Percentiles rank a stretch among this genome's conserved stretches.
Conservation (phyloP, 64 coral and sea anemone genomes). For the Montipora cactus region DNA sequence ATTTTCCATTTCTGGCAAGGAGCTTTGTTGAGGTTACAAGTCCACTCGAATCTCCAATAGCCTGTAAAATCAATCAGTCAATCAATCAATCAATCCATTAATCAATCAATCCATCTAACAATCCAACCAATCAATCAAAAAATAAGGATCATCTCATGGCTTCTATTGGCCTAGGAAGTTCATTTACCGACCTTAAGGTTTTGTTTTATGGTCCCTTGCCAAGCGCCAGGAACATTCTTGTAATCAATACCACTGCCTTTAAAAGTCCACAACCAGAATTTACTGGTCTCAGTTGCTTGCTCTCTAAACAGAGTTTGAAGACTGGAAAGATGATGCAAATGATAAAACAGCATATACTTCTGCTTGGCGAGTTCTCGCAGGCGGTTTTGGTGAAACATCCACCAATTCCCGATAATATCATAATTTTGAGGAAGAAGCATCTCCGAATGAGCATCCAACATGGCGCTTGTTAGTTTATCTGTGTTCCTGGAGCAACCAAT, state of each 20-base stretch:
- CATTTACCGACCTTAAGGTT: slow-evolving; percentile 2
- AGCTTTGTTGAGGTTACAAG: not conserved
- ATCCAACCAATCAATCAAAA: not conserved
- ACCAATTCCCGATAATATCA: slow-evolving; percentile 40
- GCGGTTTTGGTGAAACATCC: not conserved
- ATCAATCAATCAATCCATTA: not conserved
- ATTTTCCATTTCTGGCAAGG: not conserved
- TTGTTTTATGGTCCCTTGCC: not conserved
- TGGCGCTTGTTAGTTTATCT: slow-evolving; percentile 1
- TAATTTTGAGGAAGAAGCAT: slow-evolving; percentile 27
- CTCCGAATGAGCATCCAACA: slow-evolving; percentile 20
- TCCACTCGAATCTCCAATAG: slow-evolving; percentile 32
- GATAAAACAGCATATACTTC: slow-evolving; percentile 29
- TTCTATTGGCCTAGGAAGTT: too few species aligned
- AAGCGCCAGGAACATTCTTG: not conserved
- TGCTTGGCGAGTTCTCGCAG: not conserved
- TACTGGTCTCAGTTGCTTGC: not conserved
- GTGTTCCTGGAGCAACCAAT: not conserved
- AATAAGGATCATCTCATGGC: too few species aligned
- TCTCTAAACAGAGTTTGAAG: slow-evolving; percentile 21
- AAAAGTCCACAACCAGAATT: slow-evolving; percentile 53
- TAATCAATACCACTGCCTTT: not conserved
- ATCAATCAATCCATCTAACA: too few species aligned
- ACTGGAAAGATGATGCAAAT: slow-evolving; percentile 33
- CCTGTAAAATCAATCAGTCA: not conserved